Conservation (phyloP, 2,113 vertebrate genomes). For the Naja naja region DNA sequence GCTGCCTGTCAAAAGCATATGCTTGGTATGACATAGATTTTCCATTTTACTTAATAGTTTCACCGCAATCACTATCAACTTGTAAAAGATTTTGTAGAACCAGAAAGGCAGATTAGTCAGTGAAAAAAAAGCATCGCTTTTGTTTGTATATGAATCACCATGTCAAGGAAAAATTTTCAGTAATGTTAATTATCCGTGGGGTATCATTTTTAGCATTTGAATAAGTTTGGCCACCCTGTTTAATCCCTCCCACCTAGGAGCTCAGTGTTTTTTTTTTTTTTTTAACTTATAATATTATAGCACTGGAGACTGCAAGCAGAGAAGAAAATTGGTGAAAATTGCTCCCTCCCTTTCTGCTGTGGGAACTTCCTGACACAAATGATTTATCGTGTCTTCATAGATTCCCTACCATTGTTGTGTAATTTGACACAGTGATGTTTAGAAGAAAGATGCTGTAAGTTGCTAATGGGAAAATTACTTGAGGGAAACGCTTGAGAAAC, state of each 20-base stretch:
- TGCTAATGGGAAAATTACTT: background rate
- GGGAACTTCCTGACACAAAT: background rate
- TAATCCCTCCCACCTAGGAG: background rate
- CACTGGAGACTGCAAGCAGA: background rate
- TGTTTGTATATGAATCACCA: background rate
- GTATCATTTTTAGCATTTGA: background rate
- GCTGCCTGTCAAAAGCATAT: conserved; percentile 21
- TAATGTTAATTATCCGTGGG: background rate
- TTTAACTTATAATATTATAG: background rate
- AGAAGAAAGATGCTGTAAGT: background rate
- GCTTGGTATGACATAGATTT: conserved; percentile 16
- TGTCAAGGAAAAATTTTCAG: background rate
- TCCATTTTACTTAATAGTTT: conserved; percentile 12
- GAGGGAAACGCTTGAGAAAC: background rate
- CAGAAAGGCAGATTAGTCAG: background rate
- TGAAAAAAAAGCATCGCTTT: background rate
- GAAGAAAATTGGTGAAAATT: background rate
- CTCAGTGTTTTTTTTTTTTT: background rate
- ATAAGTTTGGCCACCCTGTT: background rate
- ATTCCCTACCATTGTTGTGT: background rate
- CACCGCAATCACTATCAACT: background rate
- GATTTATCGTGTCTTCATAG: background rate
- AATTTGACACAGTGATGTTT: background rate
- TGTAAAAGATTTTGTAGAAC: background rate
- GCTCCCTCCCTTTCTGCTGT: background rate